Conservation (phyloP, 2,113 vertebrate genomes). For the Andinoacara biseriatus region DNA sequence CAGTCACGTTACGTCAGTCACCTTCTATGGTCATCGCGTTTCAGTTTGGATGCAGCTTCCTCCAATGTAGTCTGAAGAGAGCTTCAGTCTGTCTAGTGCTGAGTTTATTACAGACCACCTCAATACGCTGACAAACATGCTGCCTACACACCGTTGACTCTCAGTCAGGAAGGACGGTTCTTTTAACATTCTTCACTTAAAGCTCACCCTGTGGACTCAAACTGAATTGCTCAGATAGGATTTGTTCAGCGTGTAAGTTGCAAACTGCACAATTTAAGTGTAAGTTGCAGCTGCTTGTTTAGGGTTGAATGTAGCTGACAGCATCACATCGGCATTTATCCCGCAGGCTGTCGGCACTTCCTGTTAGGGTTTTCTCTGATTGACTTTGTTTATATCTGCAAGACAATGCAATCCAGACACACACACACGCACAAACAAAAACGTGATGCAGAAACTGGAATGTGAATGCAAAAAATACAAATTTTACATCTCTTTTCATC, state of each 20-base stretch:
- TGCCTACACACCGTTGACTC: no score
- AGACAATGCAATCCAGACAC: constrained; percentile 37
- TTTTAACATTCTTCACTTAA: background rate
- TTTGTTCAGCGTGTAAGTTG: no score
- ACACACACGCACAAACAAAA: constrained; percentile 23
- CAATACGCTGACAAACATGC: no score
- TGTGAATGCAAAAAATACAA: constrained; percentile 6
- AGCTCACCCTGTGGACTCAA: background rate
- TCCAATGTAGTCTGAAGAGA: no score
- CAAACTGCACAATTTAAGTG: no score
- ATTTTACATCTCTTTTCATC: background rate
- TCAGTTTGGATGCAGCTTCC: no score
- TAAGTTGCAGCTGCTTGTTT: constrained; percentile 23
- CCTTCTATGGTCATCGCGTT: background rate
- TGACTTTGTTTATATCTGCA: constrained; percentile 61
- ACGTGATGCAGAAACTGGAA: background rate
- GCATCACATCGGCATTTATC: constrained; percentile 21
- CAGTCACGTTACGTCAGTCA: background rate
- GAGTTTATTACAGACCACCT: no score
- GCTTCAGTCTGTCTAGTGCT: no score
- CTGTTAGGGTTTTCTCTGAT: constrained; percentile 49
- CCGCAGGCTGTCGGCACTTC: constrained; percentile 28
- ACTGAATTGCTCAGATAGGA: background rate
- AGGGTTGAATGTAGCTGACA: constrained; percentile 16
- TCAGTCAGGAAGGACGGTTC: background rate